Conservation (phyloP, 2,888 invertebrate genomes). For the Meloe dianella region DNA sequence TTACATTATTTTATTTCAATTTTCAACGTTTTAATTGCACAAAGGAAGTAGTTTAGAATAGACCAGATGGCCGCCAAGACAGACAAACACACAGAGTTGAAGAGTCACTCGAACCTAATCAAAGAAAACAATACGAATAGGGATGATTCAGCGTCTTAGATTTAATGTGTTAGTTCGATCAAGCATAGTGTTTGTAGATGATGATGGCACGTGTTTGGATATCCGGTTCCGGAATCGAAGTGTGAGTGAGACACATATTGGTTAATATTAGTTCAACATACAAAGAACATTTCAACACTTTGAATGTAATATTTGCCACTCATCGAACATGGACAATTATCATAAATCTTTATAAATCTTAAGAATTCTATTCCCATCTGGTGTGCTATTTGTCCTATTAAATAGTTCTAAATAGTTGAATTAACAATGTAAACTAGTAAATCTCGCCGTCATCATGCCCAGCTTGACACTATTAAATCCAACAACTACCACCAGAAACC, state of each 20-base stretch:
- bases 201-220: conserved; percentile 8
- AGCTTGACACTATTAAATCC: conserved; percentile 23
- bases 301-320: neutral
- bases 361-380: neutral
- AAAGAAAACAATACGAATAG: conserved; percentile 33
- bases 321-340: neutral
- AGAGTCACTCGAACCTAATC: conserved; percentile 33
- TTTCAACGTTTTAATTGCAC: neutral
- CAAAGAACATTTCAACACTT: conserved; percentile 5
- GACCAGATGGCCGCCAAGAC: conserved; percentile 1
- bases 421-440: conserved; percentile 26
- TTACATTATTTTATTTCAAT: neutral
- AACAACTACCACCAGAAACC: conserved; percentile 10
- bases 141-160: conserved; percentile 33
- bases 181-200: conserved; percentile 22
- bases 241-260: neutral
- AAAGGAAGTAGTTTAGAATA: neutral
- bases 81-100: conserved; percentile 16
- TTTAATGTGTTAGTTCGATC: conserved; percentile 30
- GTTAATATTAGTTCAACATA: neutral
- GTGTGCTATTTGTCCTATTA: neutral
- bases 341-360: neutral
- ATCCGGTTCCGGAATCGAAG: conserved; percentile 9
- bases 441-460: conserved; percentile 29
- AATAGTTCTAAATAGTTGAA: conserved; percentile 14